Base-by-base conservation (phyloP, 2,797 vertebrate genomes). In the Tadarida brasiliensis region DNA sequence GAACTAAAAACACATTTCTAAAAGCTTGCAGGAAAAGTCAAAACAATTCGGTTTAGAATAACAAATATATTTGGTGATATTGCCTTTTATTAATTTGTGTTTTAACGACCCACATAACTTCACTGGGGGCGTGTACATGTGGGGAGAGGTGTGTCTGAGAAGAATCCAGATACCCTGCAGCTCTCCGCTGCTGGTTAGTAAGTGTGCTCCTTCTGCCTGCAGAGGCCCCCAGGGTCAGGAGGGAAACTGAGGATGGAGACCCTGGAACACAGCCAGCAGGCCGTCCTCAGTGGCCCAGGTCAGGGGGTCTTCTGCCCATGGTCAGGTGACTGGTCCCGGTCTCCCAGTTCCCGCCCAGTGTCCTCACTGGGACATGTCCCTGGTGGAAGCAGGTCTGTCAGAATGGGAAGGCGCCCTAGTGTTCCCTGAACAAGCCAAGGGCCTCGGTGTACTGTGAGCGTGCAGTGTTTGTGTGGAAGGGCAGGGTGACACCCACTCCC, bases 1-100 rank as follows among this genome's bases (percentile, higher is more conserved):
- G 87, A 19, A 80, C 65, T 74, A 59, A 87, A 86, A 86, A 88
- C 19, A 81, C 89, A 70, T 30, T 9, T 26, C 30, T 57, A 59
- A 82, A 81, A 33, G 22, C 5, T 30, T 51, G 24, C 26, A 49
- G 6, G 39, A 56, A 83, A 93, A 11, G 51, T 71, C 56, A 70
- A 24, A 83, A 73, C 11, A 56, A 67, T 47, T 83, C 7, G 1
- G 6, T 65, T 35, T 44, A 86, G 63, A 90, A 71, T n/a, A 65
- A 35, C 28, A 9, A 56, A 61, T 15, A 15, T 78, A 47, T 61
- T 77, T 71, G 56, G 39, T 87, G 56, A 59, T 61, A 33, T 20
- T 33, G 59, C 65, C 63, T 65, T n/a, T 47, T n/a, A 26, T 71
- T 35, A 57, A 76, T 14, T 5, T 39, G 17, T 30, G 49, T 65